A percentile compares a stretch with the other conserved stretches of the same genome.
These are phyloP conservation scores for Rhopalosiphum padi DNA, from an alignment of 1,140 invertebrate genomes.

Conservation along the genomic window DNA sequence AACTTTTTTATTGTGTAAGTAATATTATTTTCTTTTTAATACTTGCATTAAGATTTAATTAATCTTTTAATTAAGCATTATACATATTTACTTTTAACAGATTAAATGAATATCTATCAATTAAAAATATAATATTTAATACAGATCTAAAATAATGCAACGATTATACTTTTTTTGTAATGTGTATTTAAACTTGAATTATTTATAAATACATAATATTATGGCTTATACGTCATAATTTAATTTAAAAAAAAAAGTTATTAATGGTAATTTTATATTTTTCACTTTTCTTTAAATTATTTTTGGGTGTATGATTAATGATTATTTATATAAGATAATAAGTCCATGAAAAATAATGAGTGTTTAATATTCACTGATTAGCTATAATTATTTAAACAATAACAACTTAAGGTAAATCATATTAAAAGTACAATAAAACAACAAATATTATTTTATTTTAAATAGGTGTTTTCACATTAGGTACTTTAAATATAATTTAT, in stretches of 20 bases:
- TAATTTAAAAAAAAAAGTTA: too few species aligned
- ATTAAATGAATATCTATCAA: neutral
- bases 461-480: neutral
- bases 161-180: neutral
- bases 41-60: neutral
- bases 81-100: neutral
- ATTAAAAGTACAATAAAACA: neutral
- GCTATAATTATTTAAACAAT: neutral
- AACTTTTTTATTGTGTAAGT: neutral
- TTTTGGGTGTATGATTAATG: neutral
- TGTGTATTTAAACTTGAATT: too few species aligned
- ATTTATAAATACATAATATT: too few species aligned
- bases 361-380: neutral
- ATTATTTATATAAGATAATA: neutral
- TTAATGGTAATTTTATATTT: too few species aligned
- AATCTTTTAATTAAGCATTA: neutral
- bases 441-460: neutral
- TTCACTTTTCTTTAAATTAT: neutral
- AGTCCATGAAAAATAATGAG: neutral
- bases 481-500: neutral
- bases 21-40: neutral
- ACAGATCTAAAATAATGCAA: neutral
- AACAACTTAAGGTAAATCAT: neutral
- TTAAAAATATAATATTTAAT: neutral
- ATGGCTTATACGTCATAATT: too few species aligned